Base-by-base conservation (phyloP, 2,113 vertebrate genomes). In the Carettochelys insculpta region DNA sequence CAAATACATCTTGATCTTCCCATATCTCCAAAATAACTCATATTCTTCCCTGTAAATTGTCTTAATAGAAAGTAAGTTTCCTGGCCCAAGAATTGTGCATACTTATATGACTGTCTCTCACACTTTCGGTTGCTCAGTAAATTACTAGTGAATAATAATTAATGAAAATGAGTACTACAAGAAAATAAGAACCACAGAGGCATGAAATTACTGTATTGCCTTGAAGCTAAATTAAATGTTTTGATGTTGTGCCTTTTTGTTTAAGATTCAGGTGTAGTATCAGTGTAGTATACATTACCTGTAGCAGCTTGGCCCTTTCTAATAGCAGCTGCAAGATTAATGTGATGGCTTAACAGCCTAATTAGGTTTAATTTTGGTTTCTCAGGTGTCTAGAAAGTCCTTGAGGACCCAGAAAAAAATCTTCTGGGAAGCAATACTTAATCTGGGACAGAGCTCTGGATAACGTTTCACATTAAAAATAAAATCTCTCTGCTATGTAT, bases 331-430 rank as follows among this genome's bases (percentile, higher is more conserved):
- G 68, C 53, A 93, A 97, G 96, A 97, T 97, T 97, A 95, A 97
- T 97, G 96, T 95, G 88, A 79, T 92, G 89, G 80, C 84, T 95
- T 94, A 95, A 94, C 68, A 90, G 90, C 88, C 91, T 97, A 96
- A 97, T 97, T 96, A 95, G 77, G 79, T 89, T 95, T 90, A 95
- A 97, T 95, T 95, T 94, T 88, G 14, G 80, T 87, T 96, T 93
- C 87, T 95, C 77, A 79, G 80, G 75, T 97, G 95, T 91, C 94
- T 95, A 81, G 91, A 96, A 95, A 95, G 94, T 96, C 94, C 97
- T 97, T 97, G 96, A 96, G 85, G 6, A 92, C 92, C 89, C 81
- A 90, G 29, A 91, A 94, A 65, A 50, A 80, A 86, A 84, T 68
- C 90, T 77, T 92, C 89, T 11, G 25, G 11, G 83, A 25, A 48